Percentiles rank a stretch among this genome's conserved stretches.
Conservation (phyloP, 2,113 vertebrate genomes). For the Sigmodon hispidus region DNA sequence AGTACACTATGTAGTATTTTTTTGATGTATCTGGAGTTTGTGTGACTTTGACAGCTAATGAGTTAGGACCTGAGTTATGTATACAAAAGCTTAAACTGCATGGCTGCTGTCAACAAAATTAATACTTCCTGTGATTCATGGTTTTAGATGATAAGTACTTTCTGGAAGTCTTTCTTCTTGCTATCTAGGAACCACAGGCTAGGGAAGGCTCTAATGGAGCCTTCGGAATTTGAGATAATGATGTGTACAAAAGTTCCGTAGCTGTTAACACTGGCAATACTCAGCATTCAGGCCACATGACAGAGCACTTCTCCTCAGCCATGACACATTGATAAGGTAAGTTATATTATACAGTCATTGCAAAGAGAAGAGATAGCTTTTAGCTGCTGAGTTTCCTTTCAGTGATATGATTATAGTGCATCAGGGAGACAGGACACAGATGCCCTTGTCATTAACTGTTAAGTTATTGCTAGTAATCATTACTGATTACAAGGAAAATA, state of each 20-base stretch:
- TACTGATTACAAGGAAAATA: constrained; percentile 2
- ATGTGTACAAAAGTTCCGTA: constrained; percentile 46
- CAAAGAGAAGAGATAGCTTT: constrained; percentile 70
- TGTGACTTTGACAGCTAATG: background rate
- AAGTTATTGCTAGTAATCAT: constrained; percentile 54
- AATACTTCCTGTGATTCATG: background rate
- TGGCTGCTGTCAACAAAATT: background rate
- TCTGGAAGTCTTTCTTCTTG: constrained; percentile 36
- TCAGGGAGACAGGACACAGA: constrained; percentile 43
- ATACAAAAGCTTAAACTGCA: background rate
- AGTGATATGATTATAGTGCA: constrained; percentile 69
- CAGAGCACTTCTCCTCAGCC: background rate
- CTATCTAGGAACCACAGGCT: background rate
- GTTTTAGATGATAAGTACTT: background rate
- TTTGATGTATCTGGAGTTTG: background rate
- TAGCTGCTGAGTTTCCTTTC: constrained; percentile 65
- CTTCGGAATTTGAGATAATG: constrained; percentile 46
- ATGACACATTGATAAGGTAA: constrained; percentile 55
- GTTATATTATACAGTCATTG: constrained; percentile 63
- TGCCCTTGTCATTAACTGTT: constrained; percentile 64
- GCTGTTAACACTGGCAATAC: constrained; percentile 31
- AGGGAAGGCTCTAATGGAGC: constrained; percentile 4
- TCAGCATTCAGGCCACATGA: background rate
- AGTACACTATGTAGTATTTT: fast-evolving
- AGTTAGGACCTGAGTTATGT: background rate